Base-by-base conservation (phyloP, 2,888 invertebrate genomes). In the Amiota minor region DNA sequence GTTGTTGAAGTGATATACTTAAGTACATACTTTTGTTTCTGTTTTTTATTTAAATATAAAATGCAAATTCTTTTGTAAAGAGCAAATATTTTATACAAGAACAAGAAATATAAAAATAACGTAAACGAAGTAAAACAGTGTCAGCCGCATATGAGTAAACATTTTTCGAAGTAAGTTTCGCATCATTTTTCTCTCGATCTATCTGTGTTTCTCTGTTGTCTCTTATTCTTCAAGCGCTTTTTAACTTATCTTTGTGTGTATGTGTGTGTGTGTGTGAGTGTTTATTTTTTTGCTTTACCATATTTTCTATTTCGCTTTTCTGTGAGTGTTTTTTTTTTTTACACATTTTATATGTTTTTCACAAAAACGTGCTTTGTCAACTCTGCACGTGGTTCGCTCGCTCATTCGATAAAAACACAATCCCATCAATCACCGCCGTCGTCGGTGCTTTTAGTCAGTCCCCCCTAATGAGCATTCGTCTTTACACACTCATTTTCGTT, bases 311-410 rank as follows among this genome's bases (percentile, higher is more conserved):
- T 35, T 35, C 35, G 35, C 0, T 35, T 35, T 6, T 35, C 6
- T 35, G 35, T n/a, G n/a, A n/a, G n/a, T n/a, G n/a, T n/a, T n/a
- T n/a, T n/a, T n/a, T n/a, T 61, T 59, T 11, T 62, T 47, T 70
- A 9, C n/a, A 12, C 55, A 61, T 61, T 11, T 55, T 59, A 16
- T 47, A 20, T 70, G 53, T 35, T 46, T 65, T 47, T 49, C 16
- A 45, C 23, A 18, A 55, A 55, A 81, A 81, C 79, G 79, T 81
- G 80, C 73, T 64, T 18, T 73, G 16, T 59, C 68, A 64, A n/a
- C 77, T 79, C 70, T 74, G 77, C 85, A 83, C 82, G 82, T 83
- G 82, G 82, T 83, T 49, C 67, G 69, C 16, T 68, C 35, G 10
- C 49, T 70, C 74, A 70, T 84, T 81, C 84, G 85, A 79, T 75